Evolutionary conservation across 2,113 vertebrate species (phyloP).

Genomic region (Paratilapia polleni): DNA sequence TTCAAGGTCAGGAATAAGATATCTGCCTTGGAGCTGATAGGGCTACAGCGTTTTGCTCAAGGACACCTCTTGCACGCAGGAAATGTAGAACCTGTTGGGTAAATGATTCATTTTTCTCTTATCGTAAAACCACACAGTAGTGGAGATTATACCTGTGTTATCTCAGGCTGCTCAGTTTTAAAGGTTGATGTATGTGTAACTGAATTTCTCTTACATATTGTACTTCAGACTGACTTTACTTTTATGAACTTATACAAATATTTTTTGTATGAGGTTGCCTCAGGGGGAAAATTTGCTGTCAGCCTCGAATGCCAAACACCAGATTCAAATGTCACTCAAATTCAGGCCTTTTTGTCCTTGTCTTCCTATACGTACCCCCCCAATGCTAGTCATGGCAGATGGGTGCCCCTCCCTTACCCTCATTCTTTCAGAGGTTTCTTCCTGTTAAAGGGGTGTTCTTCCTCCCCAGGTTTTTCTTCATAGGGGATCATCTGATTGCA

Average conservation of each 20-base stretch:
- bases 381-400: not conserved
- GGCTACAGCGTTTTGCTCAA: not conserved
- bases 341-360: accelerated
- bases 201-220: not conserved
- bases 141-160: not conserved
- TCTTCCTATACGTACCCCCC: too few relatives aligned
- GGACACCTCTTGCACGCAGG: not conserved
- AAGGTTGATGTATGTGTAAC: not conserved
- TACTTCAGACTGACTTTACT: not conserved
- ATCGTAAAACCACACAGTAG: not conserved
- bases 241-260: not conserved
- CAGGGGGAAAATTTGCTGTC: not conserved
- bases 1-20: not conserved
- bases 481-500: too few relatives aligned
- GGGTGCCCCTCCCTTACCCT: too few relatives aligned
- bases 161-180: not conserved
- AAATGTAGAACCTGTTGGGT: not conserved
- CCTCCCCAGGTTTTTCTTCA: too few relatives aligned
- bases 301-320: not conserved
- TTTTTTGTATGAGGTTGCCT: not conserved
- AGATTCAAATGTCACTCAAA: not conserved
- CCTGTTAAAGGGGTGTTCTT: too few relatives aligned
- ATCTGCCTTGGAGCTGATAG: not conserved
- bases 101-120: not conserved
- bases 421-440: too few relatives aligned